A percentile compares a stretch with the other conserved stretches of the same genome.
phyloP scores from a whole-genome alignment of 2,797 vertebrate genomes.

The Poecilia picta region DNA sequence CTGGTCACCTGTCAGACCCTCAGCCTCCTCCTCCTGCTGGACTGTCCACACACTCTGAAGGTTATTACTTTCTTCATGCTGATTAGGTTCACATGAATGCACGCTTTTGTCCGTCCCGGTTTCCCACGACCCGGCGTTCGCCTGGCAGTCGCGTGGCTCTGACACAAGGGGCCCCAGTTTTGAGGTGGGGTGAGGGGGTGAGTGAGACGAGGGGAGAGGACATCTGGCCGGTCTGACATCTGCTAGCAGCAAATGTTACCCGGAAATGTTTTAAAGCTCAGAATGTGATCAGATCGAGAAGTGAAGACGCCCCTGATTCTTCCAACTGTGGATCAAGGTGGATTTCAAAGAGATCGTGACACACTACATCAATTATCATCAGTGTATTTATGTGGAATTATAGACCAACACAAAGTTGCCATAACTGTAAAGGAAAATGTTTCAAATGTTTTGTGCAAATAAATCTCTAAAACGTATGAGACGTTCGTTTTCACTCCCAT shows the following conservation, averaged over 20 bases:
- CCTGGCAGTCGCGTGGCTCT: conserved; percentile 87
- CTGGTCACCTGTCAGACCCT: conserved; percentile 46
- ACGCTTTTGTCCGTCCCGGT: conserved; percentile 82
- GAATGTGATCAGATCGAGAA: conserved; percentile 44
- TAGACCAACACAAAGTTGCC: neutral
- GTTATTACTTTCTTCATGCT: conserved; percentile 87
- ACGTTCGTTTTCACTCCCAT: neutral
- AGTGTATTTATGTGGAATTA: neutral
- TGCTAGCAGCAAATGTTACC: conserved; percentile 83
- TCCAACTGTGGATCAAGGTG: neutral
- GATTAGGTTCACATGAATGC: conserved; percentile 87
- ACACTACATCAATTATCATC: neutral
- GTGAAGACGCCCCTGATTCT: neutral
- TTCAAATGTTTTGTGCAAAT: neutral
- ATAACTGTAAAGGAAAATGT: neutral
- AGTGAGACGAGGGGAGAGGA: conserved; percentile 41
- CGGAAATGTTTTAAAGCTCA: conserved; percentile 56
- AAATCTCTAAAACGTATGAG: neutral
- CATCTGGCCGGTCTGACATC: conserved; percentile 86
- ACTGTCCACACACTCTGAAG: conserved; percentile 77
- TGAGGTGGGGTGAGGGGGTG: conserved; percentile 38
- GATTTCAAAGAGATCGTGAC: neutral
- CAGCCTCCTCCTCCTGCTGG: conserved; percentile 24
- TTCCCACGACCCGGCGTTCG: conserved; percentile 90
- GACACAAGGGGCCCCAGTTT: conserved; percentile 72